A percentile compares a stretch with the other conserved stretches of the same genome.
These are phyloP conservation scores for Abrostola triplasia DNA, from an alignment of 2,888 invertebrate genomes.

Conservation along the genomic window DNA sequence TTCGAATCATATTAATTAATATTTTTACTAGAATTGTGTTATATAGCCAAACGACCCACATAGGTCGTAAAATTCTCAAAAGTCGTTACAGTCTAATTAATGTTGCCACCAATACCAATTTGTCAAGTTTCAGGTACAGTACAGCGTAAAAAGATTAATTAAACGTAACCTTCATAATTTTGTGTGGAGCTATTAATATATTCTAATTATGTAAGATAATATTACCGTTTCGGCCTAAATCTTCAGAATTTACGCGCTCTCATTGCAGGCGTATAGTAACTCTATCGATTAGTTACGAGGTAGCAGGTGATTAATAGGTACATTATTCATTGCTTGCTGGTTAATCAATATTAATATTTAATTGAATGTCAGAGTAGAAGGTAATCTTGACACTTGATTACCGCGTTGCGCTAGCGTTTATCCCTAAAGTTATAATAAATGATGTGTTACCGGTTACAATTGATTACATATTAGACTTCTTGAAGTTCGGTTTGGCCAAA, in stretches of 20 bases:
- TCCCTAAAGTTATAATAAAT: background rate
- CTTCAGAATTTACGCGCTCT: conserved; percentile 21
- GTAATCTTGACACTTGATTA: conserved; percentile 28
- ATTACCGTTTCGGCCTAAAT: conserved; percentile 6
- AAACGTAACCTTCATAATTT: conserved; percentile 7
- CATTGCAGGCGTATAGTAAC: conserved; percentile 1
- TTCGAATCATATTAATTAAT: no score
- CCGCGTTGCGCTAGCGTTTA: conserved; percentile 6
- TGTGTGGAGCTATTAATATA: background rate
- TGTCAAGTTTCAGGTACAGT: background rate
- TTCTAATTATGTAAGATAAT: conserved; percentile 5
- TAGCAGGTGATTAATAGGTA: conserved; percentile 7
- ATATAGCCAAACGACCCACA: no score
- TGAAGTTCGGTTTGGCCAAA: background rate
- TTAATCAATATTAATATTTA: conserved; percentile 33
- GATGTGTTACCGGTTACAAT: background rate
- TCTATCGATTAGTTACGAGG: conserved; percentile 5
- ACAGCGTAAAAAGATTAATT: background rate
- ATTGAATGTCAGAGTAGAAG: conserved; percentile 24
- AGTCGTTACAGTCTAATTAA: background rate
- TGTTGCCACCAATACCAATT: background rate
- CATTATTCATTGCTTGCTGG: background rate
- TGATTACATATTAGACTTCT: background rate
- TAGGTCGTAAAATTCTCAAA: background rate
- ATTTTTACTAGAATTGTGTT: no score